A percentile compares a stretch with the other conserved stretches of the same genome.
phyloP scores from a whole-genome alignment of 2,888 invertebrate genomes.

The Eristalis tenax region DNA sequence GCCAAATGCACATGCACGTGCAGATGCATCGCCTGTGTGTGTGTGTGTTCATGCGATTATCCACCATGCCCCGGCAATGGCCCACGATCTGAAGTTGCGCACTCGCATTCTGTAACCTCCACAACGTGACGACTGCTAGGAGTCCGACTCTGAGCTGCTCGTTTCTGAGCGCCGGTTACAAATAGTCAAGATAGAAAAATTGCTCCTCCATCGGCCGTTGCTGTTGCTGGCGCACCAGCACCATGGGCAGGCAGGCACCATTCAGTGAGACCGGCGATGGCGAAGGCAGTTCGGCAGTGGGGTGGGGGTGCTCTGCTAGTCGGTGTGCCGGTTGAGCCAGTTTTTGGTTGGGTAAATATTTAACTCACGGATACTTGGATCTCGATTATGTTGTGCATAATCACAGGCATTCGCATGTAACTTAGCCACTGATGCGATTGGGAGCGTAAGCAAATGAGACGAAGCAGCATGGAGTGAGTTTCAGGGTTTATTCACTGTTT shows the following conservation, averaged over 20 bases:
- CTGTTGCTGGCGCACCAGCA: not conserved
- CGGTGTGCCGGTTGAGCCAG: conserved; percentile 56
- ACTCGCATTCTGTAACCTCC: conserved; percentile 37
- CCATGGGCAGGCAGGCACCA: too few species aligned
- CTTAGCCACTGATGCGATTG: conserved; percentile 57
- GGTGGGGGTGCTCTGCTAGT: conserved; percentile 18
- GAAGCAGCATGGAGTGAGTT: not conserved
- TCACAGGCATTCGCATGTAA: conserved; percentile 49
- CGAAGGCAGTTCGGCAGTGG: not conserved
- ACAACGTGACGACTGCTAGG: conserved; percentile 36
- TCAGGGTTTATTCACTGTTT: not conserved
- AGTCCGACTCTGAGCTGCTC: conserved; percentile 23
- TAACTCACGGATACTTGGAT: conserved; percentile 66
- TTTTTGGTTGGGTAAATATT: conserved; percentile 65
- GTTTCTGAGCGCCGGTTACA: conserved; percentile 79
- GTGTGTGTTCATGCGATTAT: not conserved
- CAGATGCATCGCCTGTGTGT: not conserved
- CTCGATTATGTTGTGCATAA: conserved; percentile 61
- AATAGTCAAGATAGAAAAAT: conserved; percentile 81
- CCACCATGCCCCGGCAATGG: not conserved
- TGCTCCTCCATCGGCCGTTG: conserved; percentile 58
- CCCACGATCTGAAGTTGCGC: conserved; percentile 31
- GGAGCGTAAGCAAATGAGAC: conserved; percentile 43
- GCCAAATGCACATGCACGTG: conserved; percentile 37
- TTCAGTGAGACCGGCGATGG: not conserved